Base-by-base conservation (phyloP, 1,140 invertebrate species). In the Mizuhopecten yessoensis region DNA sequence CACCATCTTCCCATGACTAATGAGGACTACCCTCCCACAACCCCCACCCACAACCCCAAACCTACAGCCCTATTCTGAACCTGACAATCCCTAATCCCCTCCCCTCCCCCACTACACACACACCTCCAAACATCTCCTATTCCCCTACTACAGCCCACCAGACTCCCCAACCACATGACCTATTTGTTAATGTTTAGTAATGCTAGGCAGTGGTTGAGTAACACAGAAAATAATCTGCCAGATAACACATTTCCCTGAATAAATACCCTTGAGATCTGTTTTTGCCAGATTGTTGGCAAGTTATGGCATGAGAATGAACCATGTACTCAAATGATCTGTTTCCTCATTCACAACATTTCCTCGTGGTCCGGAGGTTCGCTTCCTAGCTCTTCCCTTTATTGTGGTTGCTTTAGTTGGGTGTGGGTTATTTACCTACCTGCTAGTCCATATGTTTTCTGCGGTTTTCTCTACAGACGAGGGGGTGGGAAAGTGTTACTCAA, bases 401-500 rank as follows among this genome's bases (percentile, higher is more conserved):
- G 57, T 75, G 57, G 57, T 75, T 75, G 57, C 5, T n/a, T n/a
- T 75, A n/a, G 57, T 75, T 75, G 29, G 57, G 57, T 29, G n/a
- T 75, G 5, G 23, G 10, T 5, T 75, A 29, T 75, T 29, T 75
- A 75, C 23, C 57, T 75, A 75, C 57, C 57, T 75, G 57, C 29
- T n/a, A 7, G 57, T n/a, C n/a, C 57, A 75, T 29, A 5, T 75
- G 42, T 45, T 45, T n/a, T 45, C 42, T 45, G 42, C 29, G 57
- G 23, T 75, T 75, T 49, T 75, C 23, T 75, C 57, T 75, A 29
- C 7, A 29, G 57, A 75, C 29, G 23, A 75, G 57, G n/a, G 57
- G 57, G 57, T 75, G 57, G 57, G 57, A 75, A 75, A 75, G 23
- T 75, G n/a, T 75, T 75, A 75, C 57, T 75, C 23, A 75, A 75